A percentile compares a stretch with the other conserved stretches of the same genome.
Conservation (phyloP, 2,888 invertebrate species). For the Polietes domitor region DNA sequence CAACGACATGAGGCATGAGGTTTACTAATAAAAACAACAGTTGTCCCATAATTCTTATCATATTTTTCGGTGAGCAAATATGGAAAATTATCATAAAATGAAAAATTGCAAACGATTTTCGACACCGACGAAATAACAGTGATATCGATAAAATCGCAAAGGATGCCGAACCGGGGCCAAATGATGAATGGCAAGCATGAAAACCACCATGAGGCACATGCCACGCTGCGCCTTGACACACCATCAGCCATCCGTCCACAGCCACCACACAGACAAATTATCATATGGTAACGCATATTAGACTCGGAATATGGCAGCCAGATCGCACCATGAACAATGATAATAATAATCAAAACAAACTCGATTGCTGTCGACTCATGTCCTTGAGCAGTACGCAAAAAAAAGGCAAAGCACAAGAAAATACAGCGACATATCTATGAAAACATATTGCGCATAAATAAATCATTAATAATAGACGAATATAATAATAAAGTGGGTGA, state of each 20-base stretch:
- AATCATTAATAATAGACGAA: constrained; percentile 72
- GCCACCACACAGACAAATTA: background rate
- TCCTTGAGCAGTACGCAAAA: constrained; percentile 19
- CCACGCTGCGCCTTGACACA: too few relatives aligned
- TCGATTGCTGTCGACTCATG: background rate
- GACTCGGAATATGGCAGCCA: background rate
- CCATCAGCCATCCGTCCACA: background rate
- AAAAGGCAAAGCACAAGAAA: background rate
- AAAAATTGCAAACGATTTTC: constrained; percentile 64
- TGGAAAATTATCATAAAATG: constrained; percentile 67
- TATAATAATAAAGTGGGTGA: constrained; percentile 59
- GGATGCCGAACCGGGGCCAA: constrained; percentile 44
- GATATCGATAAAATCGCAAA: constrained; percentile 63
- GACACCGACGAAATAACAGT: constrained; percentile 58
- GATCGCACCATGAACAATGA: constrained; percentile 38
- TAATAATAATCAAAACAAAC: constrained; percentile 46
- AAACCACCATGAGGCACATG: constrained; percentile 34
- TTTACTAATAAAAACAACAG: constrained; percentile 51
- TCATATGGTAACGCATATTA: constrained; percentile 48
- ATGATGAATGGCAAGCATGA: constrained; percentile 52
- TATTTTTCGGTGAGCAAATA: constrained; percentile 43
- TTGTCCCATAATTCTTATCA: constrained; percentile 64
- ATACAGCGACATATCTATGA: constrained; percentile 58
- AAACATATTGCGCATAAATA: constrained; percentile 78
- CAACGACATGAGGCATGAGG: background rate